A percentile compares a stretch with the other conserved stretches of the same genome.
phyloP scores from a whole-genome alignment of 2,888 invertebrate species.

The Sminthurinus aureus region DNA sequence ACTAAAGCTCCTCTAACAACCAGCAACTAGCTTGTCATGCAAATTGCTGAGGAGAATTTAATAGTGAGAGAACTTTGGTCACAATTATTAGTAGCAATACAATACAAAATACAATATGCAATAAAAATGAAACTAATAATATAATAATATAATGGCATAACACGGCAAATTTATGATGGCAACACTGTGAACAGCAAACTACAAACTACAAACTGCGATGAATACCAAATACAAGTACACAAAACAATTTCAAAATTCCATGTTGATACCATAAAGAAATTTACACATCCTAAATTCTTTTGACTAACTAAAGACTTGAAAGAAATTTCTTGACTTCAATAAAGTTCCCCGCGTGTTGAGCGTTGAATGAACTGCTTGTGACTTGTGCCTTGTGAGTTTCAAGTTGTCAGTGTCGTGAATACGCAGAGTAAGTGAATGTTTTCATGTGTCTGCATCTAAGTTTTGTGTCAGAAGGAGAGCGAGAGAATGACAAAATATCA shows the following conservation, averaged over 20 bases:
- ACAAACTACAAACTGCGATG: no score
- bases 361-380: no score
- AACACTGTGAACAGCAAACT: no score
- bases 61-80: not conserved
- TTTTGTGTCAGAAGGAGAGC: not conserved
- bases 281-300: not conserved
- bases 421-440: no score
- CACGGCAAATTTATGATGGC: no score
- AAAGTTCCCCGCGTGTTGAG: not conserved
- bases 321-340: not conserved
- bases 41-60: not conserved
- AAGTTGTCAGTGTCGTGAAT: no score
- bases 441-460: not conserved
- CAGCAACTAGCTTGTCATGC: not conserved
- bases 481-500: not conserved
- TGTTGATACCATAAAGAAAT: not conserved
- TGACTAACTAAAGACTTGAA: not conserved
- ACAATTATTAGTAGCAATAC: not conserved
- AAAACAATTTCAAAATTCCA: not conserved
- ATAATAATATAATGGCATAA: no score
- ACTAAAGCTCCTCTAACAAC: no score
- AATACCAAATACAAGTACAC: no score
- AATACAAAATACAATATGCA: no score
- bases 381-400: no score
- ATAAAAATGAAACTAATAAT: no score